Conservation (phyloP, 2,797 vertebrate species). For the Xerus rutilus region DNA sequence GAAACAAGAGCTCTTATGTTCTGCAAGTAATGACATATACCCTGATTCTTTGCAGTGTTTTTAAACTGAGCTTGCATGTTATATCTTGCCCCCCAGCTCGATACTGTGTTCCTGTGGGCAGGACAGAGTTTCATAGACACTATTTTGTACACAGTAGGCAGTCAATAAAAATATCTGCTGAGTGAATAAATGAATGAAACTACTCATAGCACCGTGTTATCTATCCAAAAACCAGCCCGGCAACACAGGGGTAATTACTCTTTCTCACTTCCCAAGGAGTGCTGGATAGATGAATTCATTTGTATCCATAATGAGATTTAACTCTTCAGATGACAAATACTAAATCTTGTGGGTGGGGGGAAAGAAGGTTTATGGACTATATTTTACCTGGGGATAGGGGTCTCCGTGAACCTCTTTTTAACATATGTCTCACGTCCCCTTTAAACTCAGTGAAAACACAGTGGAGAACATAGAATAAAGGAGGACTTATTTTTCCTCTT, state of each 20-base stretch:
- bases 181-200: conserved; percentile 30
- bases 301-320: neutral
- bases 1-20: neutral
- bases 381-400: neutral
- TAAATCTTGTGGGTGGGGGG: neutral
- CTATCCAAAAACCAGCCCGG: neutral
- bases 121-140: conserved; percentile 48
- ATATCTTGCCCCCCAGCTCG: neutral
- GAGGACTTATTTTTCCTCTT: neutral
- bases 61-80: neutral
- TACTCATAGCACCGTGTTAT: neutral
- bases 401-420: neutral
- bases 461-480: neutral
- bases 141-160: conserved; percentile 38
- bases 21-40: accelerated
- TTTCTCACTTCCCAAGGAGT: neutral
- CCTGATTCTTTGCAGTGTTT: neutral
- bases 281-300: neutral
- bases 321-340: neutral
- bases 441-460: neutral
- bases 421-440: neutral
- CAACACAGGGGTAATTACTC: neutral
- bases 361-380: neutral
- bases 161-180: conserved; percentile 67
- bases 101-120: conserved; percentile 10